Evolutionary conservation across 2,888 invertebrate genomes (phyloP).

Genomic region (Cremastobaeus sp.): DNA sequence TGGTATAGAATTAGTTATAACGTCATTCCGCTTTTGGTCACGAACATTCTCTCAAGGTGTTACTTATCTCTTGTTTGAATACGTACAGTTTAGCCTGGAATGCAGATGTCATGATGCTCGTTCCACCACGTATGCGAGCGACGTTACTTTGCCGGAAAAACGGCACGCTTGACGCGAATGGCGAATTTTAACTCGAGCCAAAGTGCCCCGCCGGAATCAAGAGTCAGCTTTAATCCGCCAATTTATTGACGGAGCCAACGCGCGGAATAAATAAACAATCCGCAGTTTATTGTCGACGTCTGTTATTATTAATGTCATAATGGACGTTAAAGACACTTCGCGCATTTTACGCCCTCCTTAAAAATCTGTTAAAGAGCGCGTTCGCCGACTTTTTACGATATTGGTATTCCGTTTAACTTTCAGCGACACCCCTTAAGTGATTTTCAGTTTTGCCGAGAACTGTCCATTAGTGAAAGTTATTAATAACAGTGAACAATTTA

Average conservation of each 20-base stretch:
- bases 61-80: constrained; percentile 53
- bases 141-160: neutral
- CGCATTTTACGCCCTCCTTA: neutral
- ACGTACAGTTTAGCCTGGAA: constrained; percentile 47
- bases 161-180: constrained; percentile 5
- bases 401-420: constrained; percentile 11
- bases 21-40: constrained; percentile 46
- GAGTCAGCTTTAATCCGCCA: too few species aligned
- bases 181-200: constrained; percentile 12
- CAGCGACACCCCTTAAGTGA: constrained; percentile 7
- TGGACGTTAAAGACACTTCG: neutral
- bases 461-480: neutral
- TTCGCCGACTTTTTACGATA: too few species aligned
- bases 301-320: too few species aligned
- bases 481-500: neutral
- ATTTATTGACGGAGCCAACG: too few species aligned
- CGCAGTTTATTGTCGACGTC: constrained; percentile 1
- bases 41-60: constrained; percentile 54
- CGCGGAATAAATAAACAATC: too few species aligned
- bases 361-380: constrained; percentile 12
- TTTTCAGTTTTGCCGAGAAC: constrained; percentile 1
- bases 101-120: constrained; percentile 39
- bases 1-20: constrained; percentile 54
- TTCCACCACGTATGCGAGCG: neutral
- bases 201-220: too few species aligned